A percentile compares a stretch with the other conserved stretches of the same genome.
These are phyloP conservation scores for Dolichallabes microphthalmus DNA, from an alignment of 2,113 vertebrate genomes.

Conservation along the genomic window DNA sequence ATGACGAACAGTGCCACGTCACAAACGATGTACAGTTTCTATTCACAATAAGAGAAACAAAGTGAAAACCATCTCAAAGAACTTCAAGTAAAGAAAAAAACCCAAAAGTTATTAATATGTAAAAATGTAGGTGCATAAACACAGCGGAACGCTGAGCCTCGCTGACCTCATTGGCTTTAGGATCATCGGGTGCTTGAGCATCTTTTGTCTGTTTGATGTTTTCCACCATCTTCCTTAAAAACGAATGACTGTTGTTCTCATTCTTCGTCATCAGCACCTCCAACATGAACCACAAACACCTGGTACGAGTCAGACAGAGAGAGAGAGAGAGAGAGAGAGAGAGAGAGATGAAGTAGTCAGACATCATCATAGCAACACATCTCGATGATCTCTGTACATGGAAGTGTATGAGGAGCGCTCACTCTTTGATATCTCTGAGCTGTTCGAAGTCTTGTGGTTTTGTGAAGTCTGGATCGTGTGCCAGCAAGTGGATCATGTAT, in stretches of 20 bases:
- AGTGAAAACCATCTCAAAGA: background rate
- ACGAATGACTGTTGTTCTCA: constrained; percentile 98
- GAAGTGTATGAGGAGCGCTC: constrained; percentile 61
- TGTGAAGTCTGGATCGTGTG: constrained; percentile 97
- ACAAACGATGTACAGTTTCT: constrained; percentile 98
- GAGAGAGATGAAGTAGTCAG: background rate
- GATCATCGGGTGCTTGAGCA: constrained; percentile 92
- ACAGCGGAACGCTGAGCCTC: background rate
- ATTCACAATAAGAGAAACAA: constrained; percentile 45
- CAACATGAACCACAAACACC: constrained; percentile 99
- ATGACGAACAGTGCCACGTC: constrained; percentile 96
- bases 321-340: background rate
- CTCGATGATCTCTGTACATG: background rate
- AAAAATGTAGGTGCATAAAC: background rate
- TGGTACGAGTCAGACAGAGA: constrained; percentile 31
- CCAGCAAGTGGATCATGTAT: constrained; percentile 95
- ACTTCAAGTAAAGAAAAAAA: background rate
- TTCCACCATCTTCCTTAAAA: constrained; percentile 97
- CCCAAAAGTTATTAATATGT: too few species aligned
- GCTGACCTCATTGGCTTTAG: constrained; percentile 92
- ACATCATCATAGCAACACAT: background rate
- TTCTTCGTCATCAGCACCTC: constrained; percentile 99
- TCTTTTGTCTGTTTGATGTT: constrained; percentile 98
- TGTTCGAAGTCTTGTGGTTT: constrained; percentile 97
- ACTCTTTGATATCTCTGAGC: constrained; percentile 98